Base-by-base conservation (phyloP, 2,113 vertebrate genomes). In the Pongo abelii region DNA sequence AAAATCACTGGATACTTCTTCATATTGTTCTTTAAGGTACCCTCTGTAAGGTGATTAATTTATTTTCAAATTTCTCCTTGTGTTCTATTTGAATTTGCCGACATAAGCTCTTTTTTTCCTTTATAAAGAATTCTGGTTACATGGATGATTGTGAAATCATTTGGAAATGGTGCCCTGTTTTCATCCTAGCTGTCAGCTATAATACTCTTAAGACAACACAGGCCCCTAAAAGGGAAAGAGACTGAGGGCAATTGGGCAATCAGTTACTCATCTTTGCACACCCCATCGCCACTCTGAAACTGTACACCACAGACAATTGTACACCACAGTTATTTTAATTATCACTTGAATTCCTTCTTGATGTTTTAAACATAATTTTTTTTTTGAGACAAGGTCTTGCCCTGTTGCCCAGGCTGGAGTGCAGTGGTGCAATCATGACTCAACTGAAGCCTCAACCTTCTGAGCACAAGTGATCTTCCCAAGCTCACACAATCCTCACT, bases 71-170 rank as follows among this genome's bases (percentile, higher is more conserved):
- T 0, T 0, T 7, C 1, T 88, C 7, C 1, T 88, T 72, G 17
- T 90, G 9, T 72, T 91, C 55, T 91, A 3, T 88, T 69, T 93
- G 2, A n/a, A n/a, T 74, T 83, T 94, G 85, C 89, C 96, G 89
- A 20, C 30, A 91, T 94, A 97, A 96, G 55, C 2, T 64, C 79
- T 72, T 96, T 97, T 89, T 92, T 96, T 96, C 92, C 18, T 89
- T 72, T 95, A 32, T 0, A 46, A 14, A 48, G 79, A 92, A 95
- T 91, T 93, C 59, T 93, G 78, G 94, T 93, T 97, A 91, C 2
- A 40, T 81, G 89, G 27, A 16, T 84, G 81, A 32, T 98, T 98
- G 95, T 95, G 97, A 97, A 98, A 98, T 93, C 6, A 0, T 46
- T 90, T 97, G 5, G 35, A 97, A 96, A 96, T 86, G 72, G 43